Conservation (phyloP, 2,888 invertebrate species). For the Lordiphosa andalusiaca region DNA sequence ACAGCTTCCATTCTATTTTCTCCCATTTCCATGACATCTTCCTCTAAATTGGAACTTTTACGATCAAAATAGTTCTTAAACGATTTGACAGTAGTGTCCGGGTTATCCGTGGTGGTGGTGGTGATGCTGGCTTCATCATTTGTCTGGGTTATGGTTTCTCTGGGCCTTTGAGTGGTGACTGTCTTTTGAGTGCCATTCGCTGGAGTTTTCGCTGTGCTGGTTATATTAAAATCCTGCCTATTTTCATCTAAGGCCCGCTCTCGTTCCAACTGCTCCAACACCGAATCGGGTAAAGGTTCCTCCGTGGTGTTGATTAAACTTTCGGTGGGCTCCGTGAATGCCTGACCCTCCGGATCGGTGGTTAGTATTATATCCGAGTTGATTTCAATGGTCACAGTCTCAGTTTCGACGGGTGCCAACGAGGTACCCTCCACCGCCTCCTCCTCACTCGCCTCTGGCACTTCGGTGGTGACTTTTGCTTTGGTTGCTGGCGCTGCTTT, state of each 20-base stretch:
- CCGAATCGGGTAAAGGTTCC: conserved; percentile 49
- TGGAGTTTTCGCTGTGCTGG: too few relatives aligned
- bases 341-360: conserved; percentile 36
- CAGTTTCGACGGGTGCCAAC: not conserved
- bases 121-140: not conserved
- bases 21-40: not conserved
- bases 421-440: conserved; percentile 13
- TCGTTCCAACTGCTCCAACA: conserved; percentile 31
- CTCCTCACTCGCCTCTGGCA: not conserved
- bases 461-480: not conserved
- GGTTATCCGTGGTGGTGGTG: not conserved
- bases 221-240: not conserved
- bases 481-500: conserved; percentile 10
- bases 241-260: conserved; percentile 9
- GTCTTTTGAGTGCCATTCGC: too few relatives aligned
- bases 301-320: conserved; percentile 31
- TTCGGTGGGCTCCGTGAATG: conserved; percentile 30
- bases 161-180: not conserved
- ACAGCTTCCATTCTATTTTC: not conserved
- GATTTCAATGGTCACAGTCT: conserved; percentile 38
- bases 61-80: not conserved
- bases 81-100: not conserved
- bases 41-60: not conserved
- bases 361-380: conserved; percentile 42
- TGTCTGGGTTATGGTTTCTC: not conserved